These are phyloP conservation scores for Verasper variegatus DNA, from an alignment of 2,113 vertebrate species.

Conservation along the genomic window DNA sequence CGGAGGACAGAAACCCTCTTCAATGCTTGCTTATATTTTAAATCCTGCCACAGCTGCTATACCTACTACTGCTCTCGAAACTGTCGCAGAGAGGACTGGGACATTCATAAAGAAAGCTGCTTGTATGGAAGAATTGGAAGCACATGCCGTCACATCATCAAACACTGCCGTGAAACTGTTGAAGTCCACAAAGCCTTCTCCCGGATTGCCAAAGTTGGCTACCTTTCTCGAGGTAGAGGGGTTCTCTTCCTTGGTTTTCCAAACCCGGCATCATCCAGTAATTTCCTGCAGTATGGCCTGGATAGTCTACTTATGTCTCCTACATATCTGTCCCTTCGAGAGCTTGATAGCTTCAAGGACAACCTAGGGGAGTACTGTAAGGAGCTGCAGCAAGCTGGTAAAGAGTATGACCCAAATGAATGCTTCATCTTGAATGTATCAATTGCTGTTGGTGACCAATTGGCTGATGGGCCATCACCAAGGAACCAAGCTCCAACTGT, in stretches of 20 bases:
- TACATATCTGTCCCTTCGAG: slow-evolving; percentile 93
- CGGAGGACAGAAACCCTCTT: slow-evolving; percentile 93
- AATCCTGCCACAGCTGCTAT: slow-evolving; percentile 98
- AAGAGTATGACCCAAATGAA: slow-evolving; percentile 95
- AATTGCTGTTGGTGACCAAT: slow-evolving; percentile 91
- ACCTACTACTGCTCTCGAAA: slow-evolving; percentile 97
- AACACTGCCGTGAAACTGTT: slow-evolving; percentile 92
- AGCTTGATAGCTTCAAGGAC: slow-evolving; percentile 92
- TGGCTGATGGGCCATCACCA: slow-evolving; percentile 87
- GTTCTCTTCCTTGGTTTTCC: slow-evolving; percentile 97
- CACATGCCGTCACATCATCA: slow-evolving; percentile 93
- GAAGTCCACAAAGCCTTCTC: slow-evolving; percentile 97
- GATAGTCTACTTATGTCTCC: slow-evolving; percentile 94
- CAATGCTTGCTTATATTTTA: slow-evolving; percentile 98
- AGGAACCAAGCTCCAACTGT: slow-evolving; percentile 90
- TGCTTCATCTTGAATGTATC: slow-evolving; percentile 99
- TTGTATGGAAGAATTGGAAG: slow-evolving; percentile 93
- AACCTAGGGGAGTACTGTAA: slow-evolving; percentile 93
- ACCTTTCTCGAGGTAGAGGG: slow-evolving; percentile 94
- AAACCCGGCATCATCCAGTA: slow-evolving; percentile 89
- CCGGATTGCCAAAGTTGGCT: slow-evolving; percentile 96
- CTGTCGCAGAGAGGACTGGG: slow-evolving; percentile 97
- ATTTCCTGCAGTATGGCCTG: slow-evolving; percentile 93
- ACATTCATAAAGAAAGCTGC: slow-evolving; percentile 95
- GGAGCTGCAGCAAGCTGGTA: slow-evolving; percentile 92